Evolutionary conservation across 2,113 vertebrate species (phyloP).

Genomic region (Sinocyclocheilus anophthalmus): DNA sequence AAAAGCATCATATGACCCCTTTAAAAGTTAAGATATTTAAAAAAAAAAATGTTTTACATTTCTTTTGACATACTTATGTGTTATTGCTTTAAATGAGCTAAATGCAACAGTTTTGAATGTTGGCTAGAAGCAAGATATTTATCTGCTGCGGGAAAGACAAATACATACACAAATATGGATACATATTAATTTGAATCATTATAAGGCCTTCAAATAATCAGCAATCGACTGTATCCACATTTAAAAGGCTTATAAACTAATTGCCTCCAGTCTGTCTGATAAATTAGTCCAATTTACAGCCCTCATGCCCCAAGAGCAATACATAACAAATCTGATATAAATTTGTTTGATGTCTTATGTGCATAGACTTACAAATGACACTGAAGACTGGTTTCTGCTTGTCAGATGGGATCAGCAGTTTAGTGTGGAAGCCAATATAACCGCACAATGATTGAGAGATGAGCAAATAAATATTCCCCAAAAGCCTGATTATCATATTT

Average conservation of each 20-base stretch:
- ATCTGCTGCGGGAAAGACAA: background rate
- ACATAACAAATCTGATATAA: background rate
- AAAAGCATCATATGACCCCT: too few relatives aligned
- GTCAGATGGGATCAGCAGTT: conserved; percentile 8
- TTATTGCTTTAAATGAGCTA: background rate
- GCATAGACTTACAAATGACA: background rate
- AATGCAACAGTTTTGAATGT: background rate
- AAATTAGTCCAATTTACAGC: background rate
- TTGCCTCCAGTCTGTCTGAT: background rate
- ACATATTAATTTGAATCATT: background rate
- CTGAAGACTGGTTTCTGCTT: background rate
- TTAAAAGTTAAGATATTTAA: background rate
- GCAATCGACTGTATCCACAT: background rate
- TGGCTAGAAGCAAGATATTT: background rate
- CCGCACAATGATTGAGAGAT: background rate
- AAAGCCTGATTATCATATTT: too few relatives aligned
- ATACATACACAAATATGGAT: background rate
- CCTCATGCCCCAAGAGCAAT: background rate
- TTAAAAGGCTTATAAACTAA: background rate
- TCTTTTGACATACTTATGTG: background rate
- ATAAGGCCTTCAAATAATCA: background rate
- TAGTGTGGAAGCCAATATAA: background rate
- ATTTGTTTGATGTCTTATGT: background rate
- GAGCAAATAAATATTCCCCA: too few relatives aligned
- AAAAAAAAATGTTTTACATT: background rate